Evolutionary conservation across 2,888 invertebrate species (phyloP).

Genomic region (Acanthosepion lycidas): DNA sequence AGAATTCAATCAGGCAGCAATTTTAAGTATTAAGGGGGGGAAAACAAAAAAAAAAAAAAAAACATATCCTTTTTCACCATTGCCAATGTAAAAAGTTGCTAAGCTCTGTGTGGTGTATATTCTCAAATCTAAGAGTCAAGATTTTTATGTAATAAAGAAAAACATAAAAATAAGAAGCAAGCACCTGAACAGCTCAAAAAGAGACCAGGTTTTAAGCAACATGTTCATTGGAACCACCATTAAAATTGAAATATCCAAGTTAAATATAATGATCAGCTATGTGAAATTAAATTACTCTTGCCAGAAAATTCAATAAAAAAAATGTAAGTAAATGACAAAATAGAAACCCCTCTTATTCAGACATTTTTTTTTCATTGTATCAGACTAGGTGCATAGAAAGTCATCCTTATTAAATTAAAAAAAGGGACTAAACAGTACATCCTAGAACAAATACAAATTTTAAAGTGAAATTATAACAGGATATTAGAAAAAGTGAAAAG

Average conservation of each 20-base stretch:
- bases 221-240: neutral
- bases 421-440: neutral
- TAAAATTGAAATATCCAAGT: constrained; percentile 25
- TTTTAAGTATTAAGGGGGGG: neutral
- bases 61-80: neutral
- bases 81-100: constrained; percentile 17
- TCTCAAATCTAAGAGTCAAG: neutral
- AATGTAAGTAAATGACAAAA: neutral
- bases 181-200: constrained; percentile 4
- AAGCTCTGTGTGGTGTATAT: neutral
- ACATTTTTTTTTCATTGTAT: neutral
- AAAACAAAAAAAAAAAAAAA: neutral
- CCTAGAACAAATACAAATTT: neutral
- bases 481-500: constrained; percentile 9
- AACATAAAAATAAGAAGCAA: neutral
- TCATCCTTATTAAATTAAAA: neutral
- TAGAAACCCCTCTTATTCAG: constrained; percentile 1
- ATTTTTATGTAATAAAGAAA: neutral
- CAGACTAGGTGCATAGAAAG: neutral
- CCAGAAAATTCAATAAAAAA: neutral
- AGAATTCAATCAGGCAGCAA: constrained; percentile 33
- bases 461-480: constrained; percentile 33
- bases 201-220: constrained; percentile 16
- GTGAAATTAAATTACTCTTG: constrained; percentile 13
- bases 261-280: neutral